These are phyloP conservation scores for Andrena chrysosceles DNA, from an alignment of 2,888 invertebrate species.

Conservation along the genomic window DNA sequence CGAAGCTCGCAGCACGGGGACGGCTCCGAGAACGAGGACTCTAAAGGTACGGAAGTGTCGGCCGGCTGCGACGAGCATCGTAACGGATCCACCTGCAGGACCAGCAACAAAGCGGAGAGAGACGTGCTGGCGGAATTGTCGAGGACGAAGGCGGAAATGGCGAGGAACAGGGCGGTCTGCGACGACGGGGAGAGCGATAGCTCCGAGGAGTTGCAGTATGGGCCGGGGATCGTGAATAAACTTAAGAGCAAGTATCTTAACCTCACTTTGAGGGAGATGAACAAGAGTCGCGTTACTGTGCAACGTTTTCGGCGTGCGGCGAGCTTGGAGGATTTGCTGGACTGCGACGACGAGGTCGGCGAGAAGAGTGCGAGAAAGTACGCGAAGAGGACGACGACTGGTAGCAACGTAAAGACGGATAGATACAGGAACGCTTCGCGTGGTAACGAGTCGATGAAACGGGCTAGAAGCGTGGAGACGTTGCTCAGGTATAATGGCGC, in stretches of 20 bases:
- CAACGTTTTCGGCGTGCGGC: slow-evolving; percentile 91
- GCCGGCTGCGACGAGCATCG: slow-evolving; percentile 46
- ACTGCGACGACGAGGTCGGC: slow-evolving; percentile 86
- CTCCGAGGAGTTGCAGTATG: slow-evolving; percentile 94
- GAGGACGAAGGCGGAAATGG: slow-evolving; percentile 48
- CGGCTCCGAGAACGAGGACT: slow-evolving; percentile 66
- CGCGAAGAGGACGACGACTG: slow-evolving; percentile 70
- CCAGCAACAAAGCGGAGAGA: slow-evolving; percentile 46
- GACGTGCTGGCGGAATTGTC: slow-evolving; percentile 48
- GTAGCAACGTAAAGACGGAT: slow-evolving; percentile 75
- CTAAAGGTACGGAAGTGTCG: slow-evolving; percentile 20
- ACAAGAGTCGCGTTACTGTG: slow-evolving; percentile 89
- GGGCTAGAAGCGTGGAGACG: slow-evolving; percentile 95
- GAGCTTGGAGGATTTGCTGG: slow-evolving; percentile 93
- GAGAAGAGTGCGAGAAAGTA: slow-evolving; percentile 74
- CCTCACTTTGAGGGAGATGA: slow-evolving; percentile 91
- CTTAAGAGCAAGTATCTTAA: slow-evolving; percentile 94
- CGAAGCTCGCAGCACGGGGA: slow-evolving; percentile 67
- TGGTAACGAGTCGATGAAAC: slow-evolving; percentile 90
- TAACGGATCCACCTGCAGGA: slow-evolving; percentile 24
- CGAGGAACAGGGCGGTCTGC: slow-evolving; percentile 52
- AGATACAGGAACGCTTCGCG: slow-evolving; percentile 86
- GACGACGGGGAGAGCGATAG: slow-evolving; percentile 86
- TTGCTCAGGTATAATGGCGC: slow-evolving; percentile 88
- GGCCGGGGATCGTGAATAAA: slow-evolving; percentile 96